phyloP scores from a whole-genome alignment of 1,140 invertebrate species.

The Patella vulgata region DNA sequence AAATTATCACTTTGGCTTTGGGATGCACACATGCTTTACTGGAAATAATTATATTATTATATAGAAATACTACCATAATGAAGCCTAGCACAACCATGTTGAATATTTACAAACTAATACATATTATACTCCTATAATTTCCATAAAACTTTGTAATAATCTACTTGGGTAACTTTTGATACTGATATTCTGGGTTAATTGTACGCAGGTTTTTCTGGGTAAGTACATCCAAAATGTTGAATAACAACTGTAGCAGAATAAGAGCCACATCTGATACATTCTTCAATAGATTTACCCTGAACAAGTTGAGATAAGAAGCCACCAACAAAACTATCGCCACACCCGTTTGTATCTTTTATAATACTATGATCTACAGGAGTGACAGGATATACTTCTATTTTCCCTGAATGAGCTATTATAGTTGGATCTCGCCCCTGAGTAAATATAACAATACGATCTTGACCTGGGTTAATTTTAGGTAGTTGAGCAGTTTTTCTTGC shows the following conservation, averaged over 20 bases:
- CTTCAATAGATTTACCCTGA: constrained; percentile 77
- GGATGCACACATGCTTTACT: too few species aligned
- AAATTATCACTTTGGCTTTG: too few species aligned
- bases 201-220: constrained; percentile 49
- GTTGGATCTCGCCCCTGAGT: constrained; percentile 91
- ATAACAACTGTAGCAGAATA: constrained; percentile 62
- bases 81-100: too few species aligned
- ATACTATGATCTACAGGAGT: constrained; percentile 39
- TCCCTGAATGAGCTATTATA: constrained; percentile 75
- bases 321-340: constrained; percentile 98
- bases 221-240: constrained; percentile 61
- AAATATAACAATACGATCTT: constrained; percentile 80
- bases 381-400: constrained; percentile 45
- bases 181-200: too few species aligned
- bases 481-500: constrained; percentile 80
- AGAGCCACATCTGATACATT: constrained; percentile 84
- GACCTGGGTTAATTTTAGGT: constrained; percentile 79
- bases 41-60: too few species aligned
- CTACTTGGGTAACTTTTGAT: too few species aligned
- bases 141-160: too few species aligned
- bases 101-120: too few species aligned
- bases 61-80: too few species aligned
- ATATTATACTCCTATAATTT: too few species aligned
- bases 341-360: constrained; percentile 91
- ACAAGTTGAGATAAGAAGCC: constrained; percentile 93